phyloP scores from a whole-genome alignment of 2,113 vertebrate genomes.

The Hippoglossus stenolepis region DNA sequence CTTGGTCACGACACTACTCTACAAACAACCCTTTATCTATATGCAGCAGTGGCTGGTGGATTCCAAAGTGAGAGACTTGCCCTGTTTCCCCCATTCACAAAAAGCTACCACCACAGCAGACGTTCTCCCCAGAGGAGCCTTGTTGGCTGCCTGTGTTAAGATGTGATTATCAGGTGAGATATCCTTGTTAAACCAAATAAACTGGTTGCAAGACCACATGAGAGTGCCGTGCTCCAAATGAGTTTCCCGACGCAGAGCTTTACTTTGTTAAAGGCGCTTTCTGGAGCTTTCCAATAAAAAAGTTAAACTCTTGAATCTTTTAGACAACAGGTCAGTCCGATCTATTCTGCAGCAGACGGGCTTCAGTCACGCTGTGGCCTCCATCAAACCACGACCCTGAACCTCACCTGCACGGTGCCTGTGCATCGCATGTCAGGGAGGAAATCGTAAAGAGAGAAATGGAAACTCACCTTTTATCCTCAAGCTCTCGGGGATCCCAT shows the following conservation, averaged over 20 bases:
- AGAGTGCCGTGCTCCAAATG: not conserved
- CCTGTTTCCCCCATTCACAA: not conserved
- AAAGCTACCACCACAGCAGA: too few relatives aligned
- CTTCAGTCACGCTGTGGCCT: not conserved
- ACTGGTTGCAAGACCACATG: not conserved
- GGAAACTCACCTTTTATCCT: conserved; percentile 80
- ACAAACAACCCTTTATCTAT: not conserved
- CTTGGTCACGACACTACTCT: not conserved
- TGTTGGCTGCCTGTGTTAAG: not conserved
- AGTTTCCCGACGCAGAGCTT: conserved; percentile 14
- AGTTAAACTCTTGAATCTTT: not conserved
- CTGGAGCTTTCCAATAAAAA: conserved; percentile 1
- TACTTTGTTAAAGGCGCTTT: not conserved
- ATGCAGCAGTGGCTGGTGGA: not conserved
- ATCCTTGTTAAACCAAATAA: not conserved
- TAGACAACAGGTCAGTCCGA: not conserved
- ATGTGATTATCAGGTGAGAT: conserved; percentile 4
- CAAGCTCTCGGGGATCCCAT: conserved; percentile 77
- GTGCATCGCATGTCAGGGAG: not conserved
- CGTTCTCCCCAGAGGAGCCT: too few relatives aligned
- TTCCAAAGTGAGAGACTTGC: not conserved
- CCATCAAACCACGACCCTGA: not conserved
- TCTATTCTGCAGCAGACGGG: not conserved
- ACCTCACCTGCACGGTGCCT: not conserved
- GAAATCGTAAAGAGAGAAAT: not conserved